Base-by-base conservation (phyloP, 2,797 vertebrate genomes). In the Girardinus metallicus region DNA sequence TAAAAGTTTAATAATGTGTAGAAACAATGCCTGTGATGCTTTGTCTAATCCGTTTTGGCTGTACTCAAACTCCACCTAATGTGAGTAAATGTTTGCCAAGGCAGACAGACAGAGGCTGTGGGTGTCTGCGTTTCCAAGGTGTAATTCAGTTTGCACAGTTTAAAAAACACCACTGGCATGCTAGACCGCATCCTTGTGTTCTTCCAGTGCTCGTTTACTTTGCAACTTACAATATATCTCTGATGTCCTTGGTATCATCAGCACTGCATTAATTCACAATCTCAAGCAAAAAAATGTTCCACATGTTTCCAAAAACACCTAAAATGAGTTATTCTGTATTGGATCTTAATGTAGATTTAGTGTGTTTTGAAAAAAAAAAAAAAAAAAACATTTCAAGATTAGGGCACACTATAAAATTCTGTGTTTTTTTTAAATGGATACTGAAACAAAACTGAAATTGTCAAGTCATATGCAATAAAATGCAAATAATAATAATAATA, bases 1-100 rank as follows among this genome's bases (percentile, higher is more conserved):
- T 94, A 94, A 92, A 94, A 94, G 91, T 96, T 95, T 93, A 95
- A 95, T 94, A 95, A 94, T 87, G 92, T 93, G 93, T 87, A 93
- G 92, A 93, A 93, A 95, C 93, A 93, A 91, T 92, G 94, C 84
- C 90, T 92, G 74, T 88, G 93, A 95, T 93, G 93, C 90, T 92
- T 31, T 81, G 87, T 84, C 85, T 93, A 94, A 95, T 94, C 94
- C 86, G 15, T 86, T 89, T 90, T 87, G 88, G 86, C 89, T 88
- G 51, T 83, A 90, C 88, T 83, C 43, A 85, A 91, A 92, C 80
- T 86, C 77, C 76, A 87, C 91, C 88, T 87, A 89, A 92, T 90
- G 87, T 74, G 77, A 79, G 74, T 80, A 64, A 89, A 77, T 79
- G 76, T 87, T 92, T 86, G 91, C 85, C 84, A 82, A 88, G 81